These are phyloP conservation scores for Microcebus jonahi DNA, from an alignment of 2,113 vertebrate species.

Conservation along the genomic window DNA sequence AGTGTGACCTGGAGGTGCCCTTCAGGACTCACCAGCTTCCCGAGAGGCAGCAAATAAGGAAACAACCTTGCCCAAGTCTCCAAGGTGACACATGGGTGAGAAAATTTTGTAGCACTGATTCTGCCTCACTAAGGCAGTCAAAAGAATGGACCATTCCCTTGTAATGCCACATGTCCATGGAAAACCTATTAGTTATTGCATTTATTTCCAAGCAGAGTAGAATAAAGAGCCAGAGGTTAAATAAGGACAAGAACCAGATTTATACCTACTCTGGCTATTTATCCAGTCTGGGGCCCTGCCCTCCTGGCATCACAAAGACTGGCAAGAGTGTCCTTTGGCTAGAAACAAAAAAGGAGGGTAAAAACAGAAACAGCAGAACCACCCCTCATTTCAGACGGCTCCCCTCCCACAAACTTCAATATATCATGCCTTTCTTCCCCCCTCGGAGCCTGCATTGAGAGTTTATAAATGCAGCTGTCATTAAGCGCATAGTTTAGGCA, in stretches of 20 bases:
- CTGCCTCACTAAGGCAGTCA: neutral
- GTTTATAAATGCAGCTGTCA: neutral
- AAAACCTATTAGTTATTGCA: neutral
- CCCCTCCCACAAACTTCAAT: neutral
- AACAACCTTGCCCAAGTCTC: neutral
- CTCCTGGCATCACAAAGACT: neutral
- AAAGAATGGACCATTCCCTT: neutral
- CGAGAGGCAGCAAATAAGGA: neutral
- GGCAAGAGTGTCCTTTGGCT: neutral
- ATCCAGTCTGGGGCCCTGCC: neutral
- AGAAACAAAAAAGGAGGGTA: neutral
- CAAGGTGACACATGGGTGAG: neutral
- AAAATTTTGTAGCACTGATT: neutral
- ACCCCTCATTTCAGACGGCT: neutral
- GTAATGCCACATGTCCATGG: neutral
- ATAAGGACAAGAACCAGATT: constrained; percentile 47
- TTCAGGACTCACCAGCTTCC: neutral
- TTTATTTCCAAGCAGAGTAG: neutral
- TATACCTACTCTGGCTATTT: neutral
- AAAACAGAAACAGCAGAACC: neutral
- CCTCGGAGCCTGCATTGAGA: neutral
- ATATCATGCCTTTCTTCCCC: neutral
- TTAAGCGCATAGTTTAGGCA: fast-evolving
- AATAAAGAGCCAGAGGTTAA: constrained; percentile 3
- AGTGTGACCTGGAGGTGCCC: neutral